phyloP scores from a whole-genome alignment of 1,140 invertebrate genomes.

The Spodoptera litura region DNA sequence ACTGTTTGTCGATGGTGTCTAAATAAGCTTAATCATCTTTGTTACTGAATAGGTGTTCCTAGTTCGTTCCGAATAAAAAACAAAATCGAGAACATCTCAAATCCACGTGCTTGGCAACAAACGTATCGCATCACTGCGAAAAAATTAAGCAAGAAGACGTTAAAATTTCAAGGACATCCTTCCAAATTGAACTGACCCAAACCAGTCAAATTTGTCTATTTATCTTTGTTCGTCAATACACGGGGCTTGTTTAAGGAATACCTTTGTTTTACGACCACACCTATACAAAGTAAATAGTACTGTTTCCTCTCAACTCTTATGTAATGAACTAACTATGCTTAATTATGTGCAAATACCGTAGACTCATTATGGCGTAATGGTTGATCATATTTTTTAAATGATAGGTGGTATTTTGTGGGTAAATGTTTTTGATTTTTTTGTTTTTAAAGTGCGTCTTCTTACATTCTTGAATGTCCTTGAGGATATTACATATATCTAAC shows the following conservation, averaged over 20 bases:
- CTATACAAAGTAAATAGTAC: neutral
- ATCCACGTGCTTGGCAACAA: too few species aligned
- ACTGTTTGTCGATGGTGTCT: too few species aligned
- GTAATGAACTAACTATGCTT: neutral
- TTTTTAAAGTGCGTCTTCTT: neutral
- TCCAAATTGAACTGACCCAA: neutral
- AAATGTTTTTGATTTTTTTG: neutral
- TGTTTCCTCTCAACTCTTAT: neutral
- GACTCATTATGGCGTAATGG: neutral
- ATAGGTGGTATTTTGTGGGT: neutral
- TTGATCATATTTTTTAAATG: neutral
- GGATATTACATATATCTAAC: too few species aligned
- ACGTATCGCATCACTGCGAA: too few species aligned
- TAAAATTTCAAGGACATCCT: constrained; percentile 10
- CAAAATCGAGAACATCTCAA: too few species aligned
- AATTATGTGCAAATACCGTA: constrained; percentile 10
- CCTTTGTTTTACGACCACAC: constrained; percentile 9
- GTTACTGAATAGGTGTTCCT: too few species aligned
- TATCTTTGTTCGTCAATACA: constrained; percentile 11
- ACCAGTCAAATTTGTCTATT: neutral
- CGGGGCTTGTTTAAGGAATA: constrained; percentile 10
- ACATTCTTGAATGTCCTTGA: too few species aligned
- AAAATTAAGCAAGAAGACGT: neutral
- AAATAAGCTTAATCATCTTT: too few species aligned
- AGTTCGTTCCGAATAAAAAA: too few species aligned